A percentile compares a stretch with the other conserved stretches of the same genome.
These are phyloP conservation scores for Notolepis coatsorum DNA, from an alignment of 2,797 vertebrate genomes.

Conservation along the genomic window DNA sequence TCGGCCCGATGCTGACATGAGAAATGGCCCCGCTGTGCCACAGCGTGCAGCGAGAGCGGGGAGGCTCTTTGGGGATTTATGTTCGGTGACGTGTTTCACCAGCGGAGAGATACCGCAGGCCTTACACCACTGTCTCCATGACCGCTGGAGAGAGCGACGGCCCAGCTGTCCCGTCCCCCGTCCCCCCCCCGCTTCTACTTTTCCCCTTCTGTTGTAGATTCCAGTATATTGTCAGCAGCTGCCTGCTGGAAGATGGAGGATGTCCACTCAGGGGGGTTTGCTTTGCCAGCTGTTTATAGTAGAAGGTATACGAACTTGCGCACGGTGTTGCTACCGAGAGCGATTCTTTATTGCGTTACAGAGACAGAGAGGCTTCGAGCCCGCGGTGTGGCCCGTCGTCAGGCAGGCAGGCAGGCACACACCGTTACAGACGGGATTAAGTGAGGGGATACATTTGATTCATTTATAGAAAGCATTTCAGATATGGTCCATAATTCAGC, in stretches of 20 bases:
- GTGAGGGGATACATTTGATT: background rate
- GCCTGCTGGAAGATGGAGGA: no score
- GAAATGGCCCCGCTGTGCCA: constrained; percentile 47
- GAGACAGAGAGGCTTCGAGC: no score
- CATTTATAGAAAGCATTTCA: background rate
- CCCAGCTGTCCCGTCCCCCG: constrained; percentile 40
- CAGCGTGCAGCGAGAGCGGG: constrained; percentile 10
- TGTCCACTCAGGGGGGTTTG: no score
- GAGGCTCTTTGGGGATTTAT: constrained; percentile 26
- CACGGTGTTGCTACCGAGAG: no score
- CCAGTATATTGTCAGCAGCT: no score
- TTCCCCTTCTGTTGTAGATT: no score
- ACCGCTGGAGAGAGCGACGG: constrained; percentile 23
- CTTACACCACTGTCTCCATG: constrained; percentile 34
- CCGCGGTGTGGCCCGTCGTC: no score
- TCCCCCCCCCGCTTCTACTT: constrained; percentile 8
- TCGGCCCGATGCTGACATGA: constrained; percentile 53
- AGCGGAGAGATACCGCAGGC: background rate
- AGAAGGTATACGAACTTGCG: no score
- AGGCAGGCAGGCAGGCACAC: no score
- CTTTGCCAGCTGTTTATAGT: no score
- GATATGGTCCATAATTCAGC: background rate
- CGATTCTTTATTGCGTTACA: no score
- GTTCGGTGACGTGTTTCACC: constrained; percentile 31
- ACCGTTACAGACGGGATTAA: no score